Evolutionary conservation across 2,113 vertebrate species (phyloP), one percentile per base, ranked within the genome.

Genomic region (Glaucomys volans): DNA sequence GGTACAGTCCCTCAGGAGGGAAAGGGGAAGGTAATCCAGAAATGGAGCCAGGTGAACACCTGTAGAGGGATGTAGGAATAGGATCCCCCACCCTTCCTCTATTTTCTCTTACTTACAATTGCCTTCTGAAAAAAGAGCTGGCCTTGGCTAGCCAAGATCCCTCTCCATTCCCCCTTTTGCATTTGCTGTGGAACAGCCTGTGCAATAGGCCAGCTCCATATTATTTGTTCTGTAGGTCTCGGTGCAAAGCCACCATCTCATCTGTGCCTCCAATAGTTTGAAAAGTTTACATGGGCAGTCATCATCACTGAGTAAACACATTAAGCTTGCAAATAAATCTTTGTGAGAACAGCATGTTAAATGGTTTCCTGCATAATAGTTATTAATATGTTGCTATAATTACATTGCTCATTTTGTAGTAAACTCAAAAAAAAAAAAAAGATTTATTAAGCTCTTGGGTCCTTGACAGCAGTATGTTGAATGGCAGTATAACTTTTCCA

Each of bases 321-420:
- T 64, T 50, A 77, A 67, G 47, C 37, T 37, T 64, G 71, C 77
- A 67, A 72, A 71, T 71, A 85, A 37, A 85, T 96, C 87, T 91
- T 69, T 79, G 35, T 40, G 96, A 93, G 50, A 59, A 35, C 17
- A 88, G 90, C 28, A 59, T 54, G 7, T 90, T 87, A 50, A 90
- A 79, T 86, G 84, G 52, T 42, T 52, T 86, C 80, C 86, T 75
- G 81, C 8, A 24, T 94, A 66, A 76, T 37, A 90, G 91, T 94
- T 92, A 95, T 77, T 94, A 86, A 96, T 92, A 96, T 0, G 2
- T 87, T 75, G 32, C 76, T 77, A 24, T 95, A 94, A 97, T 91
- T 96, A 88, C 77, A n/a, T 75, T 32, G 71, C 42, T 64, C 89
- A 40, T 81, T 96, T 96, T 72, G 30, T 89, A 74, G 81, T 77